Evolutionary conservation across 2,113 vertebrate species (phyloP), one percentile per base, ranked within the genome.

Genomic region (Tachysurus fulvidraco): DNA sequence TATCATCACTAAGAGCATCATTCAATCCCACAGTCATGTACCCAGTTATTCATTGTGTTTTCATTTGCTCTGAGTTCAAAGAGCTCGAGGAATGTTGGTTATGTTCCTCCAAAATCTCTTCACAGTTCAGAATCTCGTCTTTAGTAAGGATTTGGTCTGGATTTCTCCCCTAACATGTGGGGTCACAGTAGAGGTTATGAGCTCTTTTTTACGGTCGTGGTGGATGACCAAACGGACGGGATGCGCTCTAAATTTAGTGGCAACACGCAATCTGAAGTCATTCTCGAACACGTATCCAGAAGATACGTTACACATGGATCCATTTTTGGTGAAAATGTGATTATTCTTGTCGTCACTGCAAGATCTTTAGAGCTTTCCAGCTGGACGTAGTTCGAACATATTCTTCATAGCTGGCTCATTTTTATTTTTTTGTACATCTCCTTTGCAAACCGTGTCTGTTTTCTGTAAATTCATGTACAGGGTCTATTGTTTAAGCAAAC

Each of bases 221-320:
- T 81, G 54, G 64, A 71, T 81, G 57, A 67, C 64, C 57, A 80
- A 83, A 76, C 74, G 71, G 52, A 83, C 55, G n/a, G 64, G 83
- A 83, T 67, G 67, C 81, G 62, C 64, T 64, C 83, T 89, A 84
- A 87, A 89, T 86, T 88, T 86, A 88, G 88, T 79, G 86, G 62
- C 85, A 90, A 92, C 93, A 94, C 88, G 89, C 89, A 88, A 92
- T 89, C 91, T 93, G 89, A 93, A 89, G 91, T 94, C 89, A 94
- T 94, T 91, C 88, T 62, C 59, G 85, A 91, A 91, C 89, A 85
- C 80, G 87, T 83, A 91, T 92, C 92, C 92, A 93, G 88, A 25
- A 81, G 89, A 88, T 88, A 46, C 13, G 81, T 44, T 83, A 87
- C 89, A 91, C 85, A 92, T 92, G 91, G 13, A 59, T 55, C 30